These are phyloP conservation scores for Anguilla pacifica DNA, from an alignment of 2,797 vertebrate species.

Conservation along the genomic window DNA sequence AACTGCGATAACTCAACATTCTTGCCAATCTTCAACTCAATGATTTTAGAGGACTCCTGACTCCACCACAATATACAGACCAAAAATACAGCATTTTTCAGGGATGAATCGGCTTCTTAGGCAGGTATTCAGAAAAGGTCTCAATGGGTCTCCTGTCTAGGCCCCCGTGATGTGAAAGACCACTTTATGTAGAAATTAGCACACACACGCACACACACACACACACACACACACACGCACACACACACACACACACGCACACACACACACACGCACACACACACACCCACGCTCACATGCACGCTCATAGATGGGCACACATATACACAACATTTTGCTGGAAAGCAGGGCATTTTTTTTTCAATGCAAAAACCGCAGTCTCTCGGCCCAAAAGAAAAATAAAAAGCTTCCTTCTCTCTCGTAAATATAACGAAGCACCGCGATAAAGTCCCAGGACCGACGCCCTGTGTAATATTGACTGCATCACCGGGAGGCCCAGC, in stretches of 20 bases:
- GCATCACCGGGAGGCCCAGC: conserved; percentile 28
- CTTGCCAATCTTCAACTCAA: neutral
- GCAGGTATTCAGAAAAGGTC: neutral
- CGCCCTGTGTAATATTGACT: conserved; percentile 39
- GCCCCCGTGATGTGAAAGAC: neutral
- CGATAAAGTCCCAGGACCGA: neutral
- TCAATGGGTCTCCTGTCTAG: neutral
- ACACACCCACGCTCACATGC: neutral
- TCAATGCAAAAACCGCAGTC: neutral
- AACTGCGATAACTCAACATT: neutral
- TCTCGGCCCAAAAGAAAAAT: neutral
- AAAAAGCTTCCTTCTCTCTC: neutral
- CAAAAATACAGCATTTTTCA: conserved; percentile 13
- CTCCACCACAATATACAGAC: conserved; percentile 8
- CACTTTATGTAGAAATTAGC: neutral
- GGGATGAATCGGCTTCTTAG: neutral
- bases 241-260: too few species aligned
- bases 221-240: too few species aligned
- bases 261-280: too few species aligned
- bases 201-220: too few species aligned
- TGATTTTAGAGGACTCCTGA: conserved; percentile 8
- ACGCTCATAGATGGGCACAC: neutral
- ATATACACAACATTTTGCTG: neutral
- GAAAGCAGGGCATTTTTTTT: neutral
- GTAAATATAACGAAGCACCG: neutral